Evolutionary conservation across 2,797 vertebrate species (phyloP).

Genomic region (Acrossocheilus fasciatus): DNA sequence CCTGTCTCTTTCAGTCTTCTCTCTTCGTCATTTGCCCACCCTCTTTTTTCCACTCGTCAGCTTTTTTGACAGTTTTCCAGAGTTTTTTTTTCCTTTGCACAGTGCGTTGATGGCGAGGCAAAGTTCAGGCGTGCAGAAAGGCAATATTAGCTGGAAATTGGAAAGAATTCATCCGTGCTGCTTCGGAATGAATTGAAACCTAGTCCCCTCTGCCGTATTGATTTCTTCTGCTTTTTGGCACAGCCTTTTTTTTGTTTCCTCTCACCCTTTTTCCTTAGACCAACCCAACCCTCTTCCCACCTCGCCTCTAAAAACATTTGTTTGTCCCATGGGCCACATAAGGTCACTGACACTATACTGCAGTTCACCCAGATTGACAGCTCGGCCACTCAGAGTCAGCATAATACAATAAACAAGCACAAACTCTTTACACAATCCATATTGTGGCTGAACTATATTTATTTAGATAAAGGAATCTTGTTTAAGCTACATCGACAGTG

Average conservation of each 20-base stretch:
- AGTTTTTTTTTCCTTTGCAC: conserved; percentile 37
- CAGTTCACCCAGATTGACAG: background rate
- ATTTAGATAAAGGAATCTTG: background rate
- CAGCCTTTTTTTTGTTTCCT: conserved; percentile 4
- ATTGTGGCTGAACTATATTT: background rate
- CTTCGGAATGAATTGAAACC: conserved; percentile 70
- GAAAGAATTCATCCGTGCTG: conserved; percentile 74
- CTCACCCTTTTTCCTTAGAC: conserved; percentile 7
- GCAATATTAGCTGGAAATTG: conserved; percentile 71
- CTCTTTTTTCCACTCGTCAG: conserved; percentile 45
- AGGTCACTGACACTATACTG: background rate
- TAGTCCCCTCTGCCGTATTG: conserved; percentile 57
- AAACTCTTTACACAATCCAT: background rate
- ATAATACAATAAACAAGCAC: background rate
- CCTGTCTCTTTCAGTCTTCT: background rate
- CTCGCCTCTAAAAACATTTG: background rate
- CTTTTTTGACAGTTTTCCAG: conserved; percentile 52
- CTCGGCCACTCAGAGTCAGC: background rate
- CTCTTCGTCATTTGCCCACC: conserved; percentile 27
- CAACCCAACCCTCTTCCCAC: background rate
- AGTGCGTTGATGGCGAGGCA: conserved; percentile 41
- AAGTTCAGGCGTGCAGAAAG: conserved; percentile 65
- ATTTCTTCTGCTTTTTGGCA: conserved; percentile 54
- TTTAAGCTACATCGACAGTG: background rate
- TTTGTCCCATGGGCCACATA: conserved; percentile 8